Evolutionary conservation across 2,797 vertebrate species (phyloP), one percentile per base, ranked within the genome.

Genomic region (Diplodus puntazzo): DNA sequence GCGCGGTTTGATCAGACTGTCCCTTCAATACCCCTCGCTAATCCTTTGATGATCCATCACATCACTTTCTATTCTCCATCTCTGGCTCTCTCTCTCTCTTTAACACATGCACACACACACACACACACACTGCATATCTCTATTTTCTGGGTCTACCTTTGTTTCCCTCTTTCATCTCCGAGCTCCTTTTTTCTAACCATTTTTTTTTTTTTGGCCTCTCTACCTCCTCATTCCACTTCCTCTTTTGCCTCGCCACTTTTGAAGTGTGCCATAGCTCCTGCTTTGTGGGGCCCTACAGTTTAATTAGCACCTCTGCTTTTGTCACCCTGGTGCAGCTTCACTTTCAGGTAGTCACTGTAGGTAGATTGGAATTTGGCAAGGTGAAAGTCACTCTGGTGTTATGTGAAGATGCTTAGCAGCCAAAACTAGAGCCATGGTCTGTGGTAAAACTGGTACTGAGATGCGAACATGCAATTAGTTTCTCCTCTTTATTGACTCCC

Each of bases 21-120:
- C 73, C 79, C 66, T 88, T 87, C 82, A 89, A 84, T 75, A 72
- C 75, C 83, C 57, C 27, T 78, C 3, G 13, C 71, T 85, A 88
- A 83, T 87, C 73, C 81, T 92, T 89, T 91, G 87, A 90, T 91
- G 89, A 88, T 91, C 88, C 78, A 84, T 92, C 86, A 77, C 70
- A 81, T 77, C 57, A 45, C 67, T 75, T 57, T 70, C 74, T 67
- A 39, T 70, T 76, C 14, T 52, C 39, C 16, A 45, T 55, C 64
- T 73, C 16, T 67, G 2, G 66, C 23, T 73, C 23, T 68, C 13
- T 21, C 16, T 5, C 27, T 27, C 27, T 27, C 2, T 27, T 27
- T 3, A 20, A 27, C 52, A 73, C 39, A 16, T 69, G 59, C 50
- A 64, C 58, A 67, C 66, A 46, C 43, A 30, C 20, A 49, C 72